phyloP scores from a whole-genome alignment of 2,113 vertebrate genomes.

The Copsychus sechellarum region DNA sequence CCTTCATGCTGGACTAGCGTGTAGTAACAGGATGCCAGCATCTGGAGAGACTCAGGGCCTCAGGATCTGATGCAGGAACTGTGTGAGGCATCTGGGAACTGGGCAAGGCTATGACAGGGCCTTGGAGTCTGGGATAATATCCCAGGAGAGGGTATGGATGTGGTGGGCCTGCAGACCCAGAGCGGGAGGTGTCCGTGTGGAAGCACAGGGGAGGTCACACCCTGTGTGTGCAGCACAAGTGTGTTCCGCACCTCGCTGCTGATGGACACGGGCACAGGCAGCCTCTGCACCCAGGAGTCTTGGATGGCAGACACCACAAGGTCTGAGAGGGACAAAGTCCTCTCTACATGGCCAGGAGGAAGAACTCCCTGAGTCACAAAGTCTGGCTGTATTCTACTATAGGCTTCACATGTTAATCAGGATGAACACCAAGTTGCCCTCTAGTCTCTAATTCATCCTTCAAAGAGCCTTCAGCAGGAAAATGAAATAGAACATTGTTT shows the following conservation, averaged over 20 bases:
- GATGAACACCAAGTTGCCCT: neutral
- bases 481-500: fast-evolving
- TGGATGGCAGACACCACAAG: too few species aligned
- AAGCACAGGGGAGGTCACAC: neutral
- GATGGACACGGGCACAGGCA: neutral
- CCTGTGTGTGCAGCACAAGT: neutral
- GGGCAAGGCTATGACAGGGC: neutral
- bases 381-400: neutral
- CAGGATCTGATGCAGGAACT: neutral
- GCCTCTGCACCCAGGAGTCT: neutral
- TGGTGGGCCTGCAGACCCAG: neutral
- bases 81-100: neutral
- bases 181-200: fast-evolving
- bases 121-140: neutral
- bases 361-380: neutral
- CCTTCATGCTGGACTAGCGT: neutral
- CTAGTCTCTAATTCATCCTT: neutral
- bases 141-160: neutral
- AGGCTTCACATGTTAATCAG: neutral
- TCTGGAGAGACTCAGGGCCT: neutral
- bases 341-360: neutral
- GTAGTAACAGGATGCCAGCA: neutral
- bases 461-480: neutral
- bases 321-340: neutral
- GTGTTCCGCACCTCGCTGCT: neutral